Base-by-base conservation (phyloP, 2,797 vertebrate genomes). In the Myripristis murdjan region DNA sequence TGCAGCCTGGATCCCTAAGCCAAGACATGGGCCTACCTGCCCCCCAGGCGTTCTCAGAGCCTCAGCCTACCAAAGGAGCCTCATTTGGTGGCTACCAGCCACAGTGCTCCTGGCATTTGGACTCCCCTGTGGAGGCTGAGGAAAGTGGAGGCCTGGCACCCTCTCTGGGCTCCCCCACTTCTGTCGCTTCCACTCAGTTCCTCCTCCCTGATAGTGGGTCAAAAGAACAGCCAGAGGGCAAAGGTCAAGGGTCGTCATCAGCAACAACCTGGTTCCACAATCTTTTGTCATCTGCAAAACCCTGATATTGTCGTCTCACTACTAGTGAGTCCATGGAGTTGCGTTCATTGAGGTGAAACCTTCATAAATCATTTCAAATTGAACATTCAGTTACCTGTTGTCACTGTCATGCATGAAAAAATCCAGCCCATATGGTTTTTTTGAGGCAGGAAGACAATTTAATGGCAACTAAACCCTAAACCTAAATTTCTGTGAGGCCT, bases 181-280 rank as follows among this genome's bases (percentile, higher is more conserved):
- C 97, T 1, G 85, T 98, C 73, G 96, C 96, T 70, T 99, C 98
- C 55, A 95, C 97, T 37, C 97, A 98, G 77, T 99, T 98, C 89
- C 93, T 99, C 76, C 96, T 99, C 75, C 96, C 96, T 0, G 91
- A 94, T 7, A 79, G 63, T n/a, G 69, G 66, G 1, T 83, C 94
- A 6, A 96, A 95, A 85, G 95, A 96, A 24, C 74, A 92, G 2
- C 82, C 90, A 54, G 95, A 95, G 57, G 85, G 84, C 89, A 88
- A 82, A 65, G 84, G 58, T 28, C 87, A 79, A 54, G 54, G 16
- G 4, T 79, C 95, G 3, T 76, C 91, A 11, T 62, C 92, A 0
- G 83, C 94, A 49, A 83, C 90, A 31, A 89, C 87, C 51, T 96
- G 95, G 95, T 93, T 96, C 77, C 91, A 90, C 56, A 95, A 91